Percentiles rank a stretch among this genome's conserved stretches.
Evolutionary conservation across 92 coral and sea anemone species (phyloP).

Genomic region (Parazoanthus atlanticus): DNA sequence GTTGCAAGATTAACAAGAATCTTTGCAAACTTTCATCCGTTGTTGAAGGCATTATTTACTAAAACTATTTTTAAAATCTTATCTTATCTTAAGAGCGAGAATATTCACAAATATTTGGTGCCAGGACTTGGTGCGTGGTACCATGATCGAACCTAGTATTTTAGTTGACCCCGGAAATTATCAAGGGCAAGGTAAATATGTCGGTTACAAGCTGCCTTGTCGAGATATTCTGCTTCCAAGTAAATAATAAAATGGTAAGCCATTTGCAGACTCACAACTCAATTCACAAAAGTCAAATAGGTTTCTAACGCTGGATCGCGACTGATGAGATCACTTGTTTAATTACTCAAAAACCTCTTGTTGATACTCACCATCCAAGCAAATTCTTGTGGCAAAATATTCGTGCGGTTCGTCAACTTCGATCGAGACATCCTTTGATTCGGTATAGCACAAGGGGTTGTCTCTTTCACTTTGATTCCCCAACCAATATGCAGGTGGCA

Average conservation of each 20-base stretch:
- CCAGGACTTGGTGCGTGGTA: neutral
- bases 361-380: too few relatives aligned
- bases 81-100: neutral
- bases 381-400: too few relatives aligned
- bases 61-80: too few relatives aligned
- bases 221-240: neutral
- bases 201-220: neutral
- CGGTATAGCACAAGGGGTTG: too few relatives aligned
- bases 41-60: neutral
- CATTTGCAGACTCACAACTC: neutral
- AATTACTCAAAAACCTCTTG: too few relatives aligned
- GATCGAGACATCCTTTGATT: too few relatives aligned
- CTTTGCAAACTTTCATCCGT: neutral
- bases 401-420: too few relatives aligned
- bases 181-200: neutral
- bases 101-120: neutral
- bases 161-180: neutral
- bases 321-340: too few relatives aligned
- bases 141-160: neutral
- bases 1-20: neutral
- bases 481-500: too few relatives aligned
- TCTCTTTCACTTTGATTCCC: too few relatives aligned
- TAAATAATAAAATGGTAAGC: too few relatives aligned
- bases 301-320: too few relatives aligned
- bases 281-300: neutral